Evolutionary conservation across 2,888 invertebrate genomes (phyloP), one percentile per base, ranked within the genome.

Genomic region (Diachrysia chrysitis): DNA sequence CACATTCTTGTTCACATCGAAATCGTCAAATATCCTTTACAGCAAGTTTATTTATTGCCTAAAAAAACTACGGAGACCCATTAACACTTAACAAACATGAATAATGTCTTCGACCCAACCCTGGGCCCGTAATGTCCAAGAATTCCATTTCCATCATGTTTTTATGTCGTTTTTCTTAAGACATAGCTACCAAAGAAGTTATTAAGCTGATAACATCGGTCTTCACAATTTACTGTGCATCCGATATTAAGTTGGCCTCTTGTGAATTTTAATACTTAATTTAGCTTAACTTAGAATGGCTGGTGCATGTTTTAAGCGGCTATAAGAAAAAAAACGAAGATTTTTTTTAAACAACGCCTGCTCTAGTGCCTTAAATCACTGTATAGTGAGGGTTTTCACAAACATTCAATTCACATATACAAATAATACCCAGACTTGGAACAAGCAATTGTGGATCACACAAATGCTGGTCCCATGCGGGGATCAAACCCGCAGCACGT

Each of bases 231-330:
- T 91, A 91, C 88, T 83, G 76, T 61, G 79, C 81, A 78, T 84
- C 87, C 86, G 84, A 83, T 89, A 88, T 89, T 86, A 87, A 82
- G 80, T 78, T 72, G 81, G 82, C 73, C 78, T 85, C 85, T 90
- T 85, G 89, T 89, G 89, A 91, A 93, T 92, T 92, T 93, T 90
- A 92, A 92, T 92, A 90, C 90, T 89, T 85, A 87, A 90, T 90
- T 90, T 87, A 87, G 83, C 79, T 62, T 73, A 79, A 74, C 74
- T 83, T 76, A 79, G 83, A 56, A 63, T 61, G 58, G 66, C 21
- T 73, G 83, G 81, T 78, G n/a, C 60, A 86, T 83, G 65, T 66
- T 53, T 19, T 12, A 60, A 19, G 73, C 58, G 66, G 56, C 9
- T 37, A 12, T 10, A 35, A n/a, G n/a, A n/a, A n/a, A n/a, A n/a